Base-by-base conservation (phyloP, 1,140 invertebrate species). In the Stegodyphus mimosarum region DNA sequence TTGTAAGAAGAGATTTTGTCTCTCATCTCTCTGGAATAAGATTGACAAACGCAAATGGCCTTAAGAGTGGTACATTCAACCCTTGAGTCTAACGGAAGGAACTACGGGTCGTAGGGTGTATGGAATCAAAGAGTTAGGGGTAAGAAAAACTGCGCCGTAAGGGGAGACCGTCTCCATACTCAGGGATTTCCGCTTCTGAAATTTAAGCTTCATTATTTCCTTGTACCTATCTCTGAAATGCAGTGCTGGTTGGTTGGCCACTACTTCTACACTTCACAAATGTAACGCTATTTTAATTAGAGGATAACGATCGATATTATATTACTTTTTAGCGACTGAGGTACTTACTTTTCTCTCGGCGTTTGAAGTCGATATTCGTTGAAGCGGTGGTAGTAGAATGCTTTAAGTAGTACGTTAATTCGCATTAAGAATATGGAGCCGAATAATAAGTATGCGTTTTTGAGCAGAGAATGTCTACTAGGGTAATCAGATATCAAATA, bases 41-140 rank as follows among this genome's bases (percentile, higher is more conserved):
- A 83, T 83, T 83, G 80, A 83, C 80, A 84, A 84, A 75, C 71
- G 80, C 71, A 83, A 83, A 74, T 84, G 81, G 79, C 67, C 72
- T 81, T 73, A 15, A 50, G 50, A 84, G 64, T 84, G 72, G 81
- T 84, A 84, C 81, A 76, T 84, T 84, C 81, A 84, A 84, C 73
- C 52, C 81, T 76, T 75, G 48, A 73, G 71, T 52, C 51, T 76
- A 84, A 84, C 81, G 81, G 81, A 84, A 84, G 81, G 81, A 84
- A 84, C 79, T 81, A 81, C 79, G 79, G 79, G 78, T 81, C 78
- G 78, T 11, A 51, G 78, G 55, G 49, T 73, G 80, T 73, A 53
- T n/a, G 80, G 71, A 70, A 74, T 74, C 60, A 84, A 84, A 84
- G 81, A 84, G 81, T 84, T 84, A 83, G 60, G 49, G 80, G 52